A percentile compares a stretch with the other conserved stretches of the same genome.
These are phyloP conservation scores for Laticauda colubrina DNA, from an alignment of 2,113 vertebrate species.

Conservation along the genomic window DNA sequence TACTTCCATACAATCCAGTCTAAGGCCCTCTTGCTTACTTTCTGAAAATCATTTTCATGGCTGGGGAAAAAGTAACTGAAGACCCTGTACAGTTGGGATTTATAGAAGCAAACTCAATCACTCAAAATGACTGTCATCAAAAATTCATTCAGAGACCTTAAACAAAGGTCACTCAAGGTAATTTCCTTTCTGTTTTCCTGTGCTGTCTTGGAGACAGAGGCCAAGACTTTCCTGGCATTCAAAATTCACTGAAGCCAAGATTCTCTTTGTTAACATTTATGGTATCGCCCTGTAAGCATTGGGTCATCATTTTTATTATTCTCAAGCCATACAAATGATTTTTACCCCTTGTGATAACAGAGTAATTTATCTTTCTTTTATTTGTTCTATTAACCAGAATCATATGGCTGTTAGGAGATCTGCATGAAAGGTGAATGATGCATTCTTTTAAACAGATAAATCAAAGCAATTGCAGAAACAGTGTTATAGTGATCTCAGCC, in stretches of 20 bases:
- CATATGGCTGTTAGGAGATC: not conserved
- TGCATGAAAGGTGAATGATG: not conserved
- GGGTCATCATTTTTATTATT: not conserved
- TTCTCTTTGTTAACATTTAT: not conserved
- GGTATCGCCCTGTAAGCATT: not conserved
- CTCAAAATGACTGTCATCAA: conserved; percentile 13
- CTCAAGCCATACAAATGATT: not conserved
- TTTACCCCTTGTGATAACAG: not conserved
- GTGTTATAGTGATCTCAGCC: not conserved
- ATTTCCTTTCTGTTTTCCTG: not conserved
- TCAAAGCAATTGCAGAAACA: not conserved
- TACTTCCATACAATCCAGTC: not conserved
- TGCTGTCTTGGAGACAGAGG: not conserved
- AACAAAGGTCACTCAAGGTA: conserved; percentile 3
- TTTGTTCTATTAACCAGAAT: not conserved
- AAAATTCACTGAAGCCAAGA: not conserved
- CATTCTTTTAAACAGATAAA: not conserved
- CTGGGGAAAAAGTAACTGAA: not conserved
- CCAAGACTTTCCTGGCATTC: not conserved
- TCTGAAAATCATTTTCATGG: conserved; percentile 17
- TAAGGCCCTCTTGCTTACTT: not conserved
- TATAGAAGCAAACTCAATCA: conserved; percentile 13
- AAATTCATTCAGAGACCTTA: not conserved
- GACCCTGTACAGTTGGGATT: not conserved
- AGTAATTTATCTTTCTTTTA: not conserved